These are phyloP conservation scores for Ophiothrix spiculata DNA, from an alignment of 35 echinoderm and acorn worm species.

Conservation along the genomic window DNA sequence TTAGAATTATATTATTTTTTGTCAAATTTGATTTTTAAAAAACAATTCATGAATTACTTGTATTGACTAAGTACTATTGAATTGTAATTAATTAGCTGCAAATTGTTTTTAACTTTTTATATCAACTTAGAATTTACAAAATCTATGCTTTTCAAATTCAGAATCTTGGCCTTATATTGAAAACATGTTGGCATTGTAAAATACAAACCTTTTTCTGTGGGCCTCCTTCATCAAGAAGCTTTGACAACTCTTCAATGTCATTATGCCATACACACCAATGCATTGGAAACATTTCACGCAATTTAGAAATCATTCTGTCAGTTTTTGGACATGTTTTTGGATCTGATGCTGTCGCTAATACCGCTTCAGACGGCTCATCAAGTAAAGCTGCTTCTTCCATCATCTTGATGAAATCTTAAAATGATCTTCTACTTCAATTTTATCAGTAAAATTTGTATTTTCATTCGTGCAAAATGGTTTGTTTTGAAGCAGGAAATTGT, in stretches of 20 bases:
- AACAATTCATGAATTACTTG: neutral
- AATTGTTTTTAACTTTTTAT: too few species aligned
- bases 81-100: neutral
- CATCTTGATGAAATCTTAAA: neutral
- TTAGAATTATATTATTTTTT: too few species aligned
- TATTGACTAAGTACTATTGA: neutral
- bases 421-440: neutral
- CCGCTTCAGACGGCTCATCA: neutral
- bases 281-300: slow-evolving; percentile 59
- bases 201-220: neutral
- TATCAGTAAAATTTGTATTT: too few species aligned
- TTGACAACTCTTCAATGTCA: slow-evolving; percentile 52
- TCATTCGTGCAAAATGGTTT: too few species aligned
- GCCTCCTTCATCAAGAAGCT: slow-evolving; percentile 53
- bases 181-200: neutral
- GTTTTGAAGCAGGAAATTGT: too few species aligned
- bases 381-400: neutral
- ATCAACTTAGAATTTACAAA: neutral
- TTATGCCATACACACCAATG: slow-evolving; percentile 97
- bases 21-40: neutral
- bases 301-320: neutral
- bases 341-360: neutral
- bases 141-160: neutral
- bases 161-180: neutral
- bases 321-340: neutral